Conservation (phyloP, 2,888 invertebrate genomes). For the Drosophila acutilabella region DNA sequence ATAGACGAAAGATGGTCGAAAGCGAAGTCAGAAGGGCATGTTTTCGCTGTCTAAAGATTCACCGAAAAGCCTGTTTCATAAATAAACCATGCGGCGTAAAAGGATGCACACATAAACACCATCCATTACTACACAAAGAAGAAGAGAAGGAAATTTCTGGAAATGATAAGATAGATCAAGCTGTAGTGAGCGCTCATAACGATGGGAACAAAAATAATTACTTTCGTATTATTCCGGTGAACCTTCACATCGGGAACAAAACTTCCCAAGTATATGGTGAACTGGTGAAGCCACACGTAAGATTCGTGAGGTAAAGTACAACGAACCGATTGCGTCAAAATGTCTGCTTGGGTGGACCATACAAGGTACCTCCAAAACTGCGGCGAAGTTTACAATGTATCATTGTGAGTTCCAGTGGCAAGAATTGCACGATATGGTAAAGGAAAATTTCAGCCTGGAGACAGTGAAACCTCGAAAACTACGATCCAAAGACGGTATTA, state of each 20-base stretch:
- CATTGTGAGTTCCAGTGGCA: conserved; percentile 2
- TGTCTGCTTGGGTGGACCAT: neutral
- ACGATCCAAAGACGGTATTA: neutral
- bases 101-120: neutral
- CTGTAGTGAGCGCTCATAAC: neutral
- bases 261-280: neutral
- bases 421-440: neutral
- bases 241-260: neutral
- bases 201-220: neutral
- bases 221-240: neutral
- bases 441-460: neutral
- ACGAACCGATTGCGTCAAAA: conserved; percentile 1
- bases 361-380: neutral
- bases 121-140: neutral
- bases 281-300: neutral
- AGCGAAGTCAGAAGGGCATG: neutral
- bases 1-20: neutral
- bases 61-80: neutral
- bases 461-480: neutral
- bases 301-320: neutral
- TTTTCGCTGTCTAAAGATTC: neutral
- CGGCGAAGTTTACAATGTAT: neutral
- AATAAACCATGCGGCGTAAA: neutral
- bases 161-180: neutral
- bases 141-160: neutral